phyloP scores from a whole-genome alignment of 2,797 vertebrate genomes.

The Falco concolor region DNA sequence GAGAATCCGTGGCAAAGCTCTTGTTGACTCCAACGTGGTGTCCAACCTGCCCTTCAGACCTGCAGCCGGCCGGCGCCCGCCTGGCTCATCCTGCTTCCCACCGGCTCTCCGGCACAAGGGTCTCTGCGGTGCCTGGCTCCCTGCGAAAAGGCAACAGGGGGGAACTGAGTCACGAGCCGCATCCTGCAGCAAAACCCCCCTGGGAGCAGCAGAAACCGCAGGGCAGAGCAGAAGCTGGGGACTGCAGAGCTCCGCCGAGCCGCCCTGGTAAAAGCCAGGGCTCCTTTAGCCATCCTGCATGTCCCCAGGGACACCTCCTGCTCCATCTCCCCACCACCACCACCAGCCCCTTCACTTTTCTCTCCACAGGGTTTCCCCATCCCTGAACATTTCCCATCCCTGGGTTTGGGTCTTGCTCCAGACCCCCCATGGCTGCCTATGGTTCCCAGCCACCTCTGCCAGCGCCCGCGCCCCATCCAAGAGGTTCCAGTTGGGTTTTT shows the following conservation, averaged over 20 bases:
- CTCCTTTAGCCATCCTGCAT: accelerated
- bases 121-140: accelerated
- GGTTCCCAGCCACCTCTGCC: not conserved
- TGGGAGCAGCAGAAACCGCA: not conserved
- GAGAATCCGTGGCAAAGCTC: not conserved
- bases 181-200: not conserved
- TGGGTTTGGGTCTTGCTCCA: accelerated
- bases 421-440: not conserved
- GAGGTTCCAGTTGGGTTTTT: accelerated
- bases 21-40: accelerated
- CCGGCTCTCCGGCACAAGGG: accelerated
- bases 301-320: accelerated
- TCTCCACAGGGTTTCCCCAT: accelerated
- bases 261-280: not conserved
- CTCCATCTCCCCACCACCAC: not conserved
- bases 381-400: not conserved
- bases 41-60: not conserved
- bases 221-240: not conserved
- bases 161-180: not conserved
- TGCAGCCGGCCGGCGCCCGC: accelerated
- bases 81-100: not conserved
- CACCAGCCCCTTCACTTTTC: not conserved
- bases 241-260: not conserved
- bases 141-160: not conserved
- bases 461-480: accelerated